Evolutionary conservation across 2,888 invertebrate genomes (phyloP).

Genomic region (Synergus umbraculus): DNA sequence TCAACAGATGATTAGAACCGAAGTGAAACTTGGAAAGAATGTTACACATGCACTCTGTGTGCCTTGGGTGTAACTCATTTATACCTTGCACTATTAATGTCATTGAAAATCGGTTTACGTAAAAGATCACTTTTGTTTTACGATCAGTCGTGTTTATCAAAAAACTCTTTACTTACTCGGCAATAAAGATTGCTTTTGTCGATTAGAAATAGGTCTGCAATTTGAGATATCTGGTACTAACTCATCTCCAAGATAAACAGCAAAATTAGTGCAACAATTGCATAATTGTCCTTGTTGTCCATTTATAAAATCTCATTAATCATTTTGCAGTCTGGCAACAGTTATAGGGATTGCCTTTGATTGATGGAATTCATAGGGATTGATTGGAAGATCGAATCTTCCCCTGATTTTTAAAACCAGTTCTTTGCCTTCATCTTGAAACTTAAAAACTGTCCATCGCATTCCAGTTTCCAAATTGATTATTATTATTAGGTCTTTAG

Average conservation of each 20-base stretch:
- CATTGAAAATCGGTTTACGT: constrained; percentile 11
- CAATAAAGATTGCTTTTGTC: background rate
- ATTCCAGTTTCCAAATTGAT: no score
- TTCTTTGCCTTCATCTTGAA: no score
- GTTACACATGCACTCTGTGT: background rate
- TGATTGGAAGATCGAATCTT: no score
- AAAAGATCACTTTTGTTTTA: background rate
- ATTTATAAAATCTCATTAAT: no score
- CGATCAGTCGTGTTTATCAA: constrained; percentile 25
- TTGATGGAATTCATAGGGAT: no score
- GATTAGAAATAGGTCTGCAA: background rate
- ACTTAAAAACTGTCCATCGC: no score
- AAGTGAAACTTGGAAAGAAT: background rate
- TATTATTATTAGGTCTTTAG: no score
- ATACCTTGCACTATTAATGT: background rate
- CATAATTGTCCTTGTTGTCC: background rate
- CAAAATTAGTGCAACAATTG: background rate
- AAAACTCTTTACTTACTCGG: background rate
- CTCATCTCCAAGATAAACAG: background rate
- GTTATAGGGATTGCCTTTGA: no score
- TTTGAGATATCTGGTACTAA: background rate
- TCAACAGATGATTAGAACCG: background rate
- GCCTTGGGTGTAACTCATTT: background rate
- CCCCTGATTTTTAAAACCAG: no score
- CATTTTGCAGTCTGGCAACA: no score